phyloP scores from a whole-genome alignment of 2,113 vertebrate species.

The Tragelaphus imberbis region DNA sequence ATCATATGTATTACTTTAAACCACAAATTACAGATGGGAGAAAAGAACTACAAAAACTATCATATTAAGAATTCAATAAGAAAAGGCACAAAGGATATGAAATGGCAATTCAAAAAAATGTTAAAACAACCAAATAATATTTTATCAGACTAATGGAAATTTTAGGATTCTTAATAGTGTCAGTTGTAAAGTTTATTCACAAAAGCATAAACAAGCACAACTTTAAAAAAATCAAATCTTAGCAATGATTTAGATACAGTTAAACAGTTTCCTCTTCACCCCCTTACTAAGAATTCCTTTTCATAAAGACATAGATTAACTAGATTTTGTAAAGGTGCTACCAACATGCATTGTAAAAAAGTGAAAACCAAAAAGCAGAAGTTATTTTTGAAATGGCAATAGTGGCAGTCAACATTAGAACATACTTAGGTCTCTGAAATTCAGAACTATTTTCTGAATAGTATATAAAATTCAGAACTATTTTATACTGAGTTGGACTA shows the following conservation, averaged over 20 bases:
- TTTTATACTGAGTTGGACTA: neutral
- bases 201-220: neutral
- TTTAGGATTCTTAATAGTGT: neutral
- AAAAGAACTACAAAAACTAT: neutral
- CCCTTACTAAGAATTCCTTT: neutral
- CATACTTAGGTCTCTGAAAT: neutral
- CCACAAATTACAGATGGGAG: neutral
- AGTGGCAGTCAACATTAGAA: neutral
- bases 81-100: neutral
- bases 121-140: neutral
- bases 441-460: neutral
- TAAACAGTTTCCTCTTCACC: neutral
- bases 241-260: neutral
- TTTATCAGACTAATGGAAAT: neutral
- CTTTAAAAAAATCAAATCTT: neutral
- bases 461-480: slow-evolving; percentile 9
- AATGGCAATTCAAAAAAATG: neutral
- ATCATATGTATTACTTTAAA: neutral
- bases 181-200: neutral
- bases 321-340: neutral
- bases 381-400: neutral
- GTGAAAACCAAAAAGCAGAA: neutral
- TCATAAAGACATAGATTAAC: neutral
- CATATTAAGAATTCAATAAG: neutral
- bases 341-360: neutral